Evolutionary conservation across 2,888 invertebrate genomes (phyloP), one percentile per base, ranked within the genome.

Genomic region (Lepidochitona cinerea): DNA sequence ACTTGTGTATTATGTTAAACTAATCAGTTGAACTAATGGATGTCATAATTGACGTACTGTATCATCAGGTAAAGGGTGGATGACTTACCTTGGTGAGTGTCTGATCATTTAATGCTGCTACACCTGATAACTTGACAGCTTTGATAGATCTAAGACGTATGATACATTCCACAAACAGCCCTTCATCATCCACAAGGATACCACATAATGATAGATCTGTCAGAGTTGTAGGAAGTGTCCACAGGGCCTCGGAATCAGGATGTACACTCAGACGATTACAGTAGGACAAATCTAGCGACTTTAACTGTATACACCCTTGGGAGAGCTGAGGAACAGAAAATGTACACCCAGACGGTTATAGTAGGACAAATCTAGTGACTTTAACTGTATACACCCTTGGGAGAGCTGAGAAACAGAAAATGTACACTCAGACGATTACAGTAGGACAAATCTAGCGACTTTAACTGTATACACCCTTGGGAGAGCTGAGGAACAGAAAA

Each of bases 251-350:
- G 54, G 77, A 77, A 53, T 81, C 82, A n/a, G 84, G 81, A n/a
- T 73, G 29, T 6, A 73, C 67, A 26, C 82, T 78, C 41, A 88
- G 73, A 14, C 80, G 76, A 65, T 76, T 83, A 74, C 88, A 88
- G 80, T 87, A 89, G 2, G 88, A 87, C 52, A 89, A 76, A 73
- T 89, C 88, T 54, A 89, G 78, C 5, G 70, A 72, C 53, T 81
- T 76, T 32, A 89, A 75, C 37, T 77, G 77, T 33, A 79, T 80
- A 76, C 88, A 89, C 6, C 83, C 81, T 72, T 85, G 84, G 68
- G 83, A 81, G 32, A 89, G 70, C 89, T 89, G 80, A 66, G 74
- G 77, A n/a, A n/a, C n/a, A n/a, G n/a, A n/a, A n/a, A n/a, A n/a
- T n/a, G n/a, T n/a, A n/a, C n/a, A n/a, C n/a, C n/a, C n/a, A n/a